Base-by-base conservation (phyloP, 2,888 invertebrate species). In the Amblyteles armatorius region DNA sequence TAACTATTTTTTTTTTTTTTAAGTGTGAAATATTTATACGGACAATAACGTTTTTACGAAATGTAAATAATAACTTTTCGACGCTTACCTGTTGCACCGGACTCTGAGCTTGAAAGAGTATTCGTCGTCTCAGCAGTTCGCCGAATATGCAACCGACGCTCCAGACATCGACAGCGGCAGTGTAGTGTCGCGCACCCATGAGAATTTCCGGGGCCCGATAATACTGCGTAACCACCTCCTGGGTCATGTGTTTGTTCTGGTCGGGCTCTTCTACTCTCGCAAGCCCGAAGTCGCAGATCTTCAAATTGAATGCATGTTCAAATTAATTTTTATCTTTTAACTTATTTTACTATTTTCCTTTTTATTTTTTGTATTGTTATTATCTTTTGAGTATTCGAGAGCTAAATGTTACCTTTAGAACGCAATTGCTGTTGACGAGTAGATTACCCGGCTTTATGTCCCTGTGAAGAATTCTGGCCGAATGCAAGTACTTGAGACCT, bases 391-490 rank as follows among this genome's bases (percentile, higher is more conserved):
- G 5, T 2, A n/a, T 50, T n/a, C 13, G 6, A n/a, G n/a, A 60
- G 16, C 5, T 6, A 22, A 11, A 60, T 11, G 92, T 92, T 93
- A 97, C 97, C 96, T 99, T 99, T 90, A 99, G 96, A 92, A 99
- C 98, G 95, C 99, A 99, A 95, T 99, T 99, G 94, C 99, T 99
- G 95, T 99, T 99, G 92, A 99, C 99, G 91, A 99, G 96, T 89
- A 99, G 96, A 95, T 99, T 99, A 86, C 99, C 99, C 13, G 99
- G 99, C 94, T 99, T 99, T 93, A 99, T 99, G 95, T 99, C 99
- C 93, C 99, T 96, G 95, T 99, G 99, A 88, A 99, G 96, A 93
- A 99, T 99, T 92, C 98, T 96, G 88, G 99, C 99, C 85, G 99
- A 99, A 95, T 99, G 99, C 91, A 99, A 96, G 95, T 99, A 99